phyloP scores from a whole-genome alignment of 1,140 invertebrate genomes.

The Acromyrmex charruanus region DNA sequence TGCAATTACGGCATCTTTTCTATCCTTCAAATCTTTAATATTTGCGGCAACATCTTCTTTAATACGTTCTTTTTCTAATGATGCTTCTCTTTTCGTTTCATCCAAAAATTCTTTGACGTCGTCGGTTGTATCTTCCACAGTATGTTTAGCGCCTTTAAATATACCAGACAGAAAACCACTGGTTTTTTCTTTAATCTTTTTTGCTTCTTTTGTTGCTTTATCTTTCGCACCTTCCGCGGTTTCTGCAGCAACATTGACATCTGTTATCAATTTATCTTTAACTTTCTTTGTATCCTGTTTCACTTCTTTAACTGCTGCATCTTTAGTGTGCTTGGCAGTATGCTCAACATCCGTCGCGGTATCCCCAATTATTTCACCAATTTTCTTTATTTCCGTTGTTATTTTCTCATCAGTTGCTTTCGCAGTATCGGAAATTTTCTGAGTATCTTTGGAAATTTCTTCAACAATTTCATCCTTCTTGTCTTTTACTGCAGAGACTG shows the following conservation, averaged over 20 bases:
- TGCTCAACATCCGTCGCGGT: neutral
- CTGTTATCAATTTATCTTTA: slow-evolving; percentile 40
- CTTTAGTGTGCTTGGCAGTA: slow-evolving; percentile 9
- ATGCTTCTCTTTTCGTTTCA: slow-evolving; percentile 77
- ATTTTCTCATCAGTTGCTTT: slow-evolving; percentile 5
- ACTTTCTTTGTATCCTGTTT: slow-evolving; percentile 49
- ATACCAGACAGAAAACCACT: slow-evolving; percentile 70
- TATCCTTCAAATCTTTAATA: slow-evolving; percentile 5
- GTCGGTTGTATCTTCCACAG: neutral
- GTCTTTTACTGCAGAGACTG: neutral
- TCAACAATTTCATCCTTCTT: slow-evolving; percentile 59
- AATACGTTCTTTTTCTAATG: slow-evolving; percentile 63
- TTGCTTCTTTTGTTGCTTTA: slow-evolving; percentile 35
- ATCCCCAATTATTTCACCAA: neutral
- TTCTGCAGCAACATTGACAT: slow-evolving; percentile 9
- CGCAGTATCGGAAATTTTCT: neutral
- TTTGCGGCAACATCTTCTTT: slow-evolving; percentile 36
- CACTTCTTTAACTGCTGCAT: slow-evolving; percentile 38
- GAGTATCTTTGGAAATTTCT: slow-evolving; percentile 36
- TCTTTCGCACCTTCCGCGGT: slow-evolving; percentile 43
- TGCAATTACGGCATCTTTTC: neutral
- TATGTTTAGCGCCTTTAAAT: slow-evolving; percentile 69
- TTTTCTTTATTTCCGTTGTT: neutral
- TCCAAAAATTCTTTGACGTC: slow-evolving; percentile 73
- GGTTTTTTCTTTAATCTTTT: slow-evolving; percentile 35